Evolutionary conservation across 2,888 invertebrate genomes (phyloP).

Genomic region (Dynastes maya): DNA sequence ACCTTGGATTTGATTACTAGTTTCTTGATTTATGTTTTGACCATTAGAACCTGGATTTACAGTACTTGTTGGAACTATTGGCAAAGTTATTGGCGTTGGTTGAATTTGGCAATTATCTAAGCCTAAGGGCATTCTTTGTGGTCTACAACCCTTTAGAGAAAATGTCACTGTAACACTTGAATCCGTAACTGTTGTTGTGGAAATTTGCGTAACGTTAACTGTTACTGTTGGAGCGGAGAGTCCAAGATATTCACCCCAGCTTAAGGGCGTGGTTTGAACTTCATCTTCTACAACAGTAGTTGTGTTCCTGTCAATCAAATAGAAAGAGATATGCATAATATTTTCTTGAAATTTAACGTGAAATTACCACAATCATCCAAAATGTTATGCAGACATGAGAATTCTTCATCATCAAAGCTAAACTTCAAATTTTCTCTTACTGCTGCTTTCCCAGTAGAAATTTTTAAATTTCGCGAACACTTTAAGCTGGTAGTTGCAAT

Average conservation of each 20-base stretch:
- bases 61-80: constrained; percentile 47
- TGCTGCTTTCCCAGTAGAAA: too few species aligned
- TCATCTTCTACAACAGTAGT: constrained; percentile 17
- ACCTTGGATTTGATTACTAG: constrained; percentile 24
- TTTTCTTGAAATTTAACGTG: too few species aligned
- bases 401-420: too few species aligned
- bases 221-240: constrained; percentile 66
- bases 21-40: not conserved
- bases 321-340: too few species aligned
- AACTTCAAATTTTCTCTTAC: too few species aligned
- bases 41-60: not conserved
- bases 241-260: constrained; percentile 68
- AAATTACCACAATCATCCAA: too few species aligned
- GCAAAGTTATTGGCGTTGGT: constrained; percentile 40
- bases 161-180: constrained; percentile 67
- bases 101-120: constrained; percentile 60
- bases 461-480: too few species aligned
- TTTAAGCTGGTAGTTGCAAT: too few species aligned
- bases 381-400: too few species aligned
- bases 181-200: constrained; percentile 64
- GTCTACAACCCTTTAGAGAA: constrained; percentile 68
- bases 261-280: constrained; percentile 57
- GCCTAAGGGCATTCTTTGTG: constrained; percentile 65
- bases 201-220: constrained; percentile 61
- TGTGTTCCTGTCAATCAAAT: not conserved